Evolutionary conservation across 2,888 invertebrate genomes (phyloP), one percentile per base, ranked within the genome.

Genomic region (Macropis europaea): DNA sequence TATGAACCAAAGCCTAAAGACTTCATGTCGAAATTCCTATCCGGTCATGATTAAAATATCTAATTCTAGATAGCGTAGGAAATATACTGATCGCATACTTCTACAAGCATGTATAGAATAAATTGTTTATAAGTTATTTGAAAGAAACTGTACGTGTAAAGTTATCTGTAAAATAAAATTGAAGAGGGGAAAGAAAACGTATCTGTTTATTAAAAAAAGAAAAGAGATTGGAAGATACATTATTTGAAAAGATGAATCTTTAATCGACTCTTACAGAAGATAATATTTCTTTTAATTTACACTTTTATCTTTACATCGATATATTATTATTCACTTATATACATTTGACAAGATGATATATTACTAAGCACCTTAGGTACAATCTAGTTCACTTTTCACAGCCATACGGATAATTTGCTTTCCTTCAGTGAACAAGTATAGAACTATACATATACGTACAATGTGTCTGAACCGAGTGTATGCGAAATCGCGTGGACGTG

Each of bases 11-110:
- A 96, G 89, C 97, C 97, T 19, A 94, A 94, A 83, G 97, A 97
- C 91, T 99, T 99, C 90, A 91, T 99, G 24, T 95, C 96, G 0
- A 98, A 98, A 91, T 99, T 99, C 91, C 92, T 96, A 77, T 90
- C 93, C 68, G 95, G 95, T 62, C 91, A 91, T 73, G 93, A 93
- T 87, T 92, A 90, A 90, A 75, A 30, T 70, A 1, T 32, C 22
- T 50, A 24, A 50, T 45, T 26, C n/a, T 48, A 52, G 15, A 48
- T 24, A 5, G 36, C 19, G 3, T 42, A 32, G n/a, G 17, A 19
- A 30, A n/a, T 19, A 50, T 26, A 38, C 11, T 42, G 2, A 13
- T 30, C 43, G 30, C 24, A 22, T 53, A 45, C 32, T 30, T 48
- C 11, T 28, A 50, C 11, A 61, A 47, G 45, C 30, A 52, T n/a